Conservation (phyloP, 2,888 invertebrate species). For the Pasiphila rectangulata region DNA sequence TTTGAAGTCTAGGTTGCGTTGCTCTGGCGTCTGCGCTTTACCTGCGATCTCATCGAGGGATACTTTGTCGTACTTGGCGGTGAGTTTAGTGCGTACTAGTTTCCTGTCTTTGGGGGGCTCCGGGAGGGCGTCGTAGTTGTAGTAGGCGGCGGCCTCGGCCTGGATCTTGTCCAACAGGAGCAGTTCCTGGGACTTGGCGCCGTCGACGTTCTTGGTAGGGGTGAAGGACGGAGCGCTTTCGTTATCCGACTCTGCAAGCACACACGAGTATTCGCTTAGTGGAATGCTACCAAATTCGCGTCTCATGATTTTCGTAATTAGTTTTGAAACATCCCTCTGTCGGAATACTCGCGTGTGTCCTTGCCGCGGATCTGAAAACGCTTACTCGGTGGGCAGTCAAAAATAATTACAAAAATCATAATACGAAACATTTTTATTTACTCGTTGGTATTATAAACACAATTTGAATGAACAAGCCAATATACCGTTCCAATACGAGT, state of each 20-base stretch:
- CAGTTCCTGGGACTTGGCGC: constrained; percentile 84
- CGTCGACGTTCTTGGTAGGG: constrained; percentile 73
- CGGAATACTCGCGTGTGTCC: constrained; percentile 66
- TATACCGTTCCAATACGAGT: constrained; percentile 63
- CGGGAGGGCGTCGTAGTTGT: constrained; percentile 80
- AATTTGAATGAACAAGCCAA: constrained; percentile 79
- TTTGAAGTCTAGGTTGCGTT: constrained; percentile 65
- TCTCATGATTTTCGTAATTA: constrained; percentile 77
- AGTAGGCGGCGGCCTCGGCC: constrained; percentile 86
- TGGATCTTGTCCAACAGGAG: constrained; percentile 85
- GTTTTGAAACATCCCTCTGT: constrained; percentile 65
- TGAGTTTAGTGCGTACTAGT: constrained; percentile 51
- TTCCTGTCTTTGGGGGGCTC: constrained; percentile 48
- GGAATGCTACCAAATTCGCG: constrained; percentile 34
- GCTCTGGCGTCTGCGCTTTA: constrained; percentile 47
- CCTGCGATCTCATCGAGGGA: constrained; percentile 76
- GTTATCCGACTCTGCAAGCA: constrained; percentile 90
- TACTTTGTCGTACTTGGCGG: constrained; percentile 69
- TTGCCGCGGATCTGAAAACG: constrained; percentile 67
- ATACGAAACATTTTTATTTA: constrained; percentile 79
- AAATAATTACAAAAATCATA: constrained; percentile 81
- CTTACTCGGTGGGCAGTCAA: constrained; percentile 63
- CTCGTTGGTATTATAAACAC: constrained; percentile 78
- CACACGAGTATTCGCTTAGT: constrained; percentile 75
- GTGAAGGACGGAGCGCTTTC: constrained; percentile 85